phyloP scores from a whole-genome alignment of 2,888 invertebrate genomes.

The Agriopis leucophaearia region DNA sequence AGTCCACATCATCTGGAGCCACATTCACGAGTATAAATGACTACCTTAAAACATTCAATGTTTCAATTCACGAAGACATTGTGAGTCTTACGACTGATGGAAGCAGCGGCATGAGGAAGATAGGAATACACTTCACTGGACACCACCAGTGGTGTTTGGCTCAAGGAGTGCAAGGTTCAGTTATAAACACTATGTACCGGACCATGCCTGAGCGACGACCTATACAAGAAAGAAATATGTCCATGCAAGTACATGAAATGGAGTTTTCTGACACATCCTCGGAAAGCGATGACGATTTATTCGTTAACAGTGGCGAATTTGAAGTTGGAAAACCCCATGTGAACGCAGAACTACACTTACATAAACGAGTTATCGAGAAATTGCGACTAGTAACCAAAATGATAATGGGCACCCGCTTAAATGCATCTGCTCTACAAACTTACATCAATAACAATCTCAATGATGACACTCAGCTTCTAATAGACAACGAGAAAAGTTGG shows the following conservation, averaged over 20 bases:
- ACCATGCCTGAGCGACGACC: not conserved
- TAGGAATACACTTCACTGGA: constrained; percentile 11
- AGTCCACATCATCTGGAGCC: constrained; percentile 1
- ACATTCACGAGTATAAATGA: constrained; percentile 6
- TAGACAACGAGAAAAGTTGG: constrained; percentile 26
- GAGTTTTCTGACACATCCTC: not conserved
- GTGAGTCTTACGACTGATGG: constrained; percentile 18
- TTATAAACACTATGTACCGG: constrained; percentile 10
- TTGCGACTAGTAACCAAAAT: not conserved
- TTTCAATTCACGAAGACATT: constrained; percentile 12
- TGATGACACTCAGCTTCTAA: not conserved
- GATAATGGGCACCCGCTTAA: not conserved
- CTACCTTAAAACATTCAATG: constrained; percentile 1
- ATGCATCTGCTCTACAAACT: constrained; percentile 4
- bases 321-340: not conserved
- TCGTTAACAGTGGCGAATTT: not conserved
- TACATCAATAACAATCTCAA: constrained; percentile 7
- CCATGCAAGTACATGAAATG: not conserved
- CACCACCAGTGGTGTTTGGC: constrained; percentile 18
- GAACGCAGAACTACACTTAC: not conserved
- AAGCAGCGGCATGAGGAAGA: constrained; percentile 9
- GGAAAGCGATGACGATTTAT: not conserved
- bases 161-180: constrained; percentile 16
- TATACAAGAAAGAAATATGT: not conserved
- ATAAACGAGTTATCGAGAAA: constrained; percentile 5